Conservation (phyloP, 2,113 vertebrate species). For the Pedionomus torquatus region DNA sequence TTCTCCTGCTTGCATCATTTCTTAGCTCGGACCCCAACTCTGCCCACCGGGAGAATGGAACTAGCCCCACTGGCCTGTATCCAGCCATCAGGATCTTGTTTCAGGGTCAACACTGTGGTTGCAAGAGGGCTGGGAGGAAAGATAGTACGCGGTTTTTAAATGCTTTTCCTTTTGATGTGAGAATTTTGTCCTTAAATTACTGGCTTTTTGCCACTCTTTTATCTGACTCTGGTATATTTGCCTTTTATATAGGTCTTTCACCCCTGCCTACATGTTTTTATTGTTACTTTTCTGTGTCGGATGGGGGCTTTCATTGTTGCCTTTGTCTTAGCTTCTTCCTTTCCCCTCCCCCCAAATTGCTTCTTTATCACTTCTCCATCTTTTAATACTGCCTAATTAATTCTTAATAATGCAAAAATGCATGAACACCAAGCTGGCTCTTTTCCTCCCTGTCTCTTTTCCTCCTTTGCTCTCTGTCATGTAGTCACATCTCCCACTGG, state of each 20-base stretch:
- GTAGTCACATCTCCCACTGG: not conserved
- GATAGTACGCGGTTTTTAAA: not conserved
- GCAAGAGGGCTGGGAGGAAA: not conserved
- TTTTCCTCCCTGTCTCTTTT: not conserved
- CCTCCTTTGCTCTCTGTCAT: not conserved
- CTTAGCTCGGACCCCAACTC: not conserved
- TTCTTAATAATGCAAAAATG: not conserved
- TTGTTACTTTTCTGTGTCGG: not conserved
- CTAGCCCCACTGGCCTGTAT: not conserved
- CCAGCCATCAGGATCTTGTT: not conserved
- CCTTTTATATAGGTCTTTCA: not conserved
- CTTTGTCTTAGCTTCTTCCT: not conserved
- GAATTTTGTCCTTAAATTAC: slow-evolving; percentile 1
- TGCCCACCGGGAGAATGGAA: rapidly evolving
- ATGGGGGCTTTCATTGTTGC: not conserved
- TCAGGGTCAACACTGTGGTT: not conserved
- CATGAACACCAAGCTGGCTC: not conserved
- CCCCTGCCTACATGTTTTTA: not conserved
- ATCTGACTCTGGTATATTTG: not conserved
- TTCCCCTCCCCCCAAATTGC: not conserved
- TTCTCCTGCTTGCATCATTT: not conserved
- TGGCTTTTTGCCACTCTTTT: slow-evolving; percentile 39
- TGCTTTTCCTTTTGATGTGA: slow-evolving; percentile 4
- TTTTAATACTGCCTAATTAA: not conserved
- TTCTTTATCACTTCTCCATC: not conserved